phyloP scores from a whole-genome alignment of 2,113 vertebrate genomes.

The Rhipidura dahli region DNA sequence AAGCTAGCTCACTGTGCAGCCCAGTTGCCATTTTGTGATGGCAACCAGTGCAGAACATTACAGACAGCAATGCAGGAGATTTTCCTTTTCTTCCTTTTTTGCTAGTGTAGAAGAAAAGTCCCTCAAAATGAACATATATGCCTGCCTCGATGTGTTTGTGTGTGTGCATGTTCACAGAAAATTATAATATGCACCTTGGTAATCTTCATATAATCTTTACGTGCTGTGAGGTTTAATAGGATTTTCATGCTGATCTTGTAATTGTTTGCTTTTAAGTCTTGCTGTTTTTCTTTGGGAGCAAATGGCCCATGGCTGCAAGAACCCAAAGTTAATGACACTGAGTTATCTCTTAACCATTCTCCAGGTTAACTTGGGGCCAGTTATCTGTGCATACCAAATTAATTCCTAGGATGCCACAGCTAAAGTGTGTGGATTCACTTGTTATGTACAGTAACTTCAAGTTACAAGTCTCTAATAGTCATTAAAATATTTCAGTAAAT shows the following conservation, averaged over 20 bases:
- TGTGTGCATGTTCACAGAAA: neutral
- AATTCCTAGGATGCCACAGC: neutral
- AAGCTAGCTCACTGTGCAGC: neutral
- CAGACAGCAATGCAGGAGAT: neutral
- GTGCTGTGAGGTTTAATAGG: neutral
- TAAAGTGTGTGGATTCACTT: neutral
- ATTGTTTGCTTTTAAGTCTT: slow-evolving; percentile 9
- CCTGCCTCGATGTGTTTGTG: neutral
- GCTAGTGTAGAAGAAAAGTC: neutral
- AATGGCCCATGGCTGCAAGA: neutral
- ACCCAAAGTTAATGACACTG: neutral
- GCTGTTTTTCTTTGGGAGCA: neutral
- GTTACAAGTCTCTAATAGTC: neutral
- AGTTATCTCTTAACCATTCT: neutral
- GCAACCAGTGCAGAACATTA: neutral
- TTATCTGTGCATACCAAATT: neutral
- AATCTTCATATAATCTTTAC: neutral
- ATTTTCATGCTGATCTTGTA: slow-evolving; percentile 14
- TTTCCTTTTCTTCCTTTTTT: neutral
- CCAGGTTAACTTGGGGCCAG: neutral
- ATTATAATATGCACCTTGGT: neutral
- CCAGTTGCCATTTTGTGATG: neutral
- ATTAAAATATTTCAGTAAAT: neutral
- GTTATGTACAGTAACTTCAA: neutral
- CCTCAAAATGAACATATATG: neutral